Evolutionary conservation across 2,113 vertebrate genomes (phyloP).

Genomic region (Martes martes): DNA sequence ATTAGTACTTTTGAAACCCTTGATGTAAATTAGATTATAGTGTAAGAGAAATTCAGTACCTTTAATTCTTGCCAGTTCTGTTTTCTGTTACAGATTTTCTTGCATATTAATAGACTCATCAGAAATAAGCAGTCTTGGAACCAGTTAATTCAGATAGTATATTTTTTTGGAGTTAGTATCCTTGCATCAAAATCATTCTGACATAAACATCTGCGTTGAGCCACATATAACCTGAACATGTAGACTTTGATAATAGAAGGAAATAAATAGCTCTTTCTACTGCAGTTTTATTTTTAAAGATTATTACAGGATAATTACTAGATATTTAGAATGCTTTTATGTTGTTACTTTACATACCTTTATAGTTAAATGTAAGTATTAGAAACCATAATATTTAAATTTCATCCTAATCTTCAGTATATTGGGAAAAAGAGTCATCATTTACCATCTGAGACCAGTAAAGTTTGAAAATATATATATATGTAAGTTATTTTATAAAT

Average conservation of each 20-base stretch:
- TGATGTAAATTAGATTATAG: conserved; percentile 5
- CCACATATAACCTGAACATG: neutral
- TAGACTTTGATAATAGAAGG: neutral
- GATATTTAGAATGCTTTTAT: conserved; percentile 1
- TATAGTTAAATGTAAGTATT: conserved; percentile 2
- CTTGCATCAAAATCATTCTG: conserved; percentile 15
- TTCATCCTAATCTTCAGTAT: neutral
- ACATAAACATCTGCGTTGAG: neutral
- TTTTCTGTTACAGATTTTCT: neutral
- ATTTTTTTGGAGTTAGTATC: conserved; percentile 1
- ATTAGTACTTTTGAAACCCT: conserved; percentile 35
- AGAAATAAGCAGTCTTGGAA: neutral
- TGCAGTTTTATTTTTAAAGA: neutral
- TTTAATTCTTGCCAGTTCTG: conserved; percentile 20
- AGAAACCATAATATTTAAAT: conserved; percentile 8
- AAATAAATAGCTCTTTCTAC: conserved; percentile 10
- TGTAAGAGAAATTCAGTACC: neutral
- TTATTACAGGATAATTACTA: neutral
- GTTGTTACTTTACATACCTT: neutral
- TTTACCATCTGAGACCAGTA: neutral
- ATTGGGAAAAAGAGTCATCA: neutral
- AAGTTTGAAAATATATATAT: neutral
- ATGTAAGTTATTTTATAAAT: conserved; percentile 13
- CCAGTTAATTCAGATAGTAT: neutral
- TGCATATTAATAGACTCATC: neutral